phyloP scores from a whole-genome alignment of 2,797 vertebrate genomes.

The Amphiprion clarkii region DNA sequence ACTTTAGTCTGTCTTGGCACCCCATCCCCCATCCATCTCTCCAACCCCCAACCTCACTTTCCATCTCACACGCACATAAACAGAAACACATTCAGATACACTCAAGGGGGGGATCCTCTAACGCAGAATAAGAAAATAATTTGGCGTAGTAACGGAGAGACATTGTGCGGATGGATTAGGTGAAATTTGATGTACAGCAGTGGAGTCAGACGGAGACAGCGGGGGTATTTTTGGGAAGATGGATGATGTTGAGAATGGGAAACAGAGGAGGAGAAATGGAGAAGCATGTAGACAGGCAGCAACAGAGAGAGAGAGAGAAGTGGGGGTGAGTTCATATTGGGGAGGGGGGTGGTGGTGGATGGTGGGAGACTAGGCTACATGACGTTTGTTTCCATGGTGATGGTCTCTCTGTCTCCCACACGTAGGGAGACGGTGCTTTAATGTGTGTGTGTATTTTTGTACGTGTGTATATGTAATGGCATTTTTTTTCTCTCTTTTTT shows the following conservation, averaged over 20 bases:
- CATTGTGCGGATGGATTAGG: background rate
- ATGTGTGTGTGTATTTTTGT: slow-evolving; percentile 44
- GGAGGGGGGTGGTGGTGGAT: slow-evolving; percentile 65
- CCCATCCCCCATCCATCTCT: slow-evolving; percentile 54
- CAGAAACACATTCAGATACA: slow-evolving; percentile 4
- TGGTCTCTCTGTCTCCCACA: slow-evolving; percentile 82
- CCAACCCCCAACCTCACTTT: slow-evolving; percentile 43
- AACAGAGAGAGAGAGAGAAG: slow-evolving; percentile 27
- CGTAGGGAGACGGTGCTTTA: slow-evolving; percentile 75
- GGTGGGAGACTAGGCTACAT: slow-evolving; percentile 79
- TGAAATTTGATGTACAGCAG: slow-evolving; percentile 16
- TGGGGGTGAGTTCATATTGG: slow-evolving; percentile 75
- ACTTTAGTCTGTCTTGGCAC: slow-evolving; percentile 41
- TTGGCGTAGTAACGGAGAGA: slow-evolving; percentile 4
- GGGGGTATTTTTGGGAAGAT: slow-evolving; percentile 54
- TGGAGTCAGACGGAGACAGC: slow-evolving; percentile 4
- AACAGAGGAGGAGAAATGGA: slow-evolving; percentile 38
- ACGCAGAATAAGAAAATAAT: slow-evolving; percentile 2
- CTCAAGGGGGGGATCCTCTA: slow-evolving; percentile 2
- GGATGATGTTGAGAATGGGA: slow-evolving; percentile 60
- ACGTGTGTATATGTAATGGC: slow-evolving; percentile 48
- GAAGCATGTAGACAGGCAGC: slow-evolving; percentile 44
- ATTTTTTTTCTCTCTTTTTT: slow-evolving; percentile 56
- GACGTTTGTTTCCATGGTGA: slow-evolving; percentile 86
- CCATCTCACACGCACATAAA: slow-evolving; percentile 11